These are phyloP conservation scores for Philonicus albiceps DNA, from an alignment of 2,888 invertebrate species.

Conservation along the genomic window DNA sequence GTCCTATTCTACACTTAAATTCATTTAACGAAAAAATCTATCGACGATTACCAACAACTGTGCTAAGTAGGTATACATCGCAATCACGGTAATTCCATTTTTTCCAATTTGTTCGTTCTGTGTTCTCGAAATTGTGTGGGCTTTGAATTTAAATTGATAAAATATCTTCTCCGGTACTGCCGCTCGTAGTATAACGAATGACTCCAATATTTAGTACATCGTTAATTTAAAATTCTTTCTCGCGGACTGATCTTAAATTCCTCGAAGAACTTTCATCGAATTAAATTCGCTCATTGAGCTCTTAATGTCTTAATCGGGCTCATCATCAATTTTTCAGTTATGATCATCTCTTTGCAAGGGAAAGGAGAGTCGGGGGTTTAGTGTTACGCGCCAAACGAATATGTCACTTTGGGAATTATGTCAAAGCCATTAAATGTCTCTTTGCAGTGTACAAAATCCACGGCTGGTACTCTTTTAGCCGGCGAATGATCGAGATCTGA, in stretches of 20 bases:
- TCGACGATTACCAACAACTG: neutral
- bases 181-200: neutral
- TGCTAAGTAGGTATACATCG: neutral
- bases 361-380: neutral
- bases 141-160: neutral
- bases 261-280: neutral
- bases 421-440: conserved; percentile 37
- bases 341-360: neutral
- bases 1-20: no score
- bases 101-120: no score
- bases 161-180: neutral
- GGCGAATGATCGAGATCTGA: neutral
- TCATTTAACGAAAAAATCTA: neutral
- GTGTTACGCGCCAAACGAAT: conserved; percentile 10
- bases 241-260: neutral
- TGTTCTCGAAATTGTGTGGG: neutral
- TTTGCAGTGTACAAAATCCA: neutral
- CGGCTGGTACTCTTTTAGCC: neutral
- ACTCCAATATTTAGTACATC: neutral
- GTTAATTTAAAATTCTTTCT: neutral
- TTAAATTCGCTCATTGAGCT: neutral
- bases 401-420: conserved; percentile 31
- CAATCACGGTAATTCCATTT: no score
- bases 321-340: neutral
- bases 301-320: neutral